Evolutionary conservation across 2,888 invertebrate species (phyloP), one percentile per base, ranked within the genome.

Genomic region (Andrena bucephala): DNA sequence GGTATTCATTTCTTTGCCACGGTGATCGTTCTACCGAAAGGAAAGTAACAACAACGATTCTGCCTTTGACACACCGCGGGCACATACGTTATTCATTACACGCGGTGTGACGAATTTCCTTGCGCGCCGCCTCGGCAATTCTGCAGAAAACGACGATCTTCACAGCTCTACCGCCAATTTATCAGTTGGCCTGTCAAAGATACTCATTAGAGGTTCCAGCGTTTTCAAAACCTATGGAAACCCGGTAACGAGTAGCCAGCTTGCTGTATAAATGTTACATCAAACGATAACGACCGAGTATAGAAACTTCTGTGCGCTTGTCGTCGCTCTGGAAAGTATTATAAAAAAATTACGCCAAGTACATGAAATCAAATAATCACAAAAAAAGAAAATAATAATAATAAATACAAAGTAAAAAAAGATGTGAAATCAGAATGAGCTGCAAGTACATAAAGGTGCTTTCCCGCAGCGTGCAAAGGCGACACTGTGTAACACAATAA

Each of bases 141-240:
- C 16, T 4, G 20, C 57, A 8, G 7, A 27, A 5, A 8, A 6
- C 16, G 13, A 20, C 13, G 57, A 13, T 59, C 8, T 13, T 48
- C n/a, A 1, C 42, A 31, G 36, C 10, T 42, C 36, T 0, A 20
- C 8, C 20, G 33, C 16, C 50, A 7, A 20, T 27, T 36, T 29
- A 20, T n/a, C 48, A 8, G 27, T 2, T 4, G 24, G 52, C n/a
- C 59, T 66, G 60, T 60, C 50, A 67, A 67, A 20, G 60, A 8
- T 27, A 20, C 65, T 71, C 71, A 31, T 71, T 60, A 66, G 59
- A n/a, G 54, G 52, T 42, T 24, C 10, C 20, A 33, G 16, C 27
- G 33, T 36, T 59, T 50, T 52, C 20, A 42, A 72, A 67, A 50
- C 60, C 50, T 60, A 36, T 8, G n/a, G 27, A n/a, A 59, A 66